These are phyloP conservation scores for Dryoscopus gambensis DNA, from an alignment of 2,113 vertebrate species.

Conservation along the genomic window DNA sequence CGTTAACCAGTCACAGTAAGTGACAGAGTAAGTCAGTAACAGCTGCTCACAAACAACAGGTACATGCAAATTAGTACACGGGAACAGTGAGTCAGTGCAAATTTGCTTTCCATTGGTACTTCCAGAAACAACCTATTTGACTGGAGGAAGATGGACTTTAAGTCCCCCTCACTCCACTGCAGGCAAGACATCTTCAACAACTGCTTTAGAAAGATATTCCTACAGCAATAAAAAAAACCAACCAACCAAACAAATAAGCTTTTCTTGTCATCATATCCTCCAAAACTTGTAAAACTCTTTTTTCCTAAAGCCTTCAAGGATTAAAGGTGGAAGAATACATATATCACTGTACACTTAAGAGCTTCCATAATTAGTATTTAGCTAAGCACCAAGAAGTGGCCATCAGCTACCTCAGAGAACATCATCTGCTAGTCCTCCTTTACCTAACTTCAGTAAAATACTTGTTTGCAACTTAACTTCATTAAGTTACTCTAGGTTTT, in stretches of 20 bases:
- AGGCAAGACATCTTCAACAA: not conserved
- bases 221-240: not conserved
- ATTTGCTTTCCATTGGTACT: not conserved
- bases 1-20: fast-evolving
- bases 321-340: not conserved
- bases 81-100: not conserved
- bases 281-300: not conserved
- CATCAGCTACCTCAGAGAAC: not conserved
- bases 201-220: not conserved
- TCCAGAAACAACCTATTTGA: not conserved
- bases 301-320: not conserved
- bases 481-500: not conserved
- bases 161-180: not conserved
- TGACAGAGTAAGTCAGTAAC: not conserved
- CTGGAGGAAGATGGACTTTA: not conserved
- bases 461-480: not conserved
- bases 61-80: not conserved
- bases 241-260: not conserved
- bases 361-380: not conserved
- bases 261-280: not conserved
- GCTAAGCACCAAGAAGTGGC: not conserved
- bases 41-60: not conserved
- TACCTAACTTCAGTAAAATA: not conserved
- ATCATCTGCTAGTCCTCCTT: not conserved
- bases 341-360: not conserved